A percentile compares a stretch with the other conserved stretches of the same genome.
phyloP scores from a whole-genome alignment of 2,888 invertebrate genomes.

The Dorcus hopei region DNA sequence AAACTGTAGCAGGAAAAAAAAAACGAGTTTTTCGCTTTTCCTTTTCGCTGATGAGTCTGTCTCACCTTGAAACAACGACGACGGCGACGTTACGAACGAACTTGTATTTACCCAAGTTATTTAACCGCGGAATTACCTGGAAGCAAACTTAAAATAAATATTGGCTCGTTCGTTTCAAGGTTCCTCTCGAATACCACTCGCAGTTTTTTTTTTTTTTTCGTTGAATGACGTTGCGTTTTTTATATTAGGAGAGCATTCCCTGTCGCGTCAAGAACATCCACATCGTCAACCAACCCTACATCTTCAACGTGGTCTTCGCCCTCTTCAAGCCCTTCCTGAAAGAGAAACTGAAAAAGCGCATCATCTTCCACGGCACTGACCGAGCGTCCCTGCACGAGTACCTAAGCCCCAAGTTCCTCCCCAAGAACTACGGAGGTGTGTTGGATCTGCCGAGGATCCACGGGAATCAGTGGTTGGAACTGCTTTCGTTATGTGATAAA shows the following conservation, averaged over 20 bases:
- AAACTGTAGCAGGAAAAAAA: too few species aligned
- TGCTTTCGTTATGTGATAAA: slow-evolving; percentile 67
- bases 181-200: too few species aligned
- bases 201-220: not conserved
- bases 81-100: too few species aligned
- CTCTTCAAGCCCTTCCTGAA: slow-evolving; percentile 86
- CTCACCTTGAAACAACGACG: too few species aligned
- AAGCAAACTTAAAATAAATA: too few species aligned
- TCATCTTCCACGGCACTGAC: slow-evolving; percentile 77
- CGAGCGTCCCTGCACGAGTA: slow-evolving; percentile 69
- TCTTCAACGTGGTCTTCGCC: slow-evolving; percentile 87
- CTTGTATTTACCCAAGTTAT: too few species aligned
- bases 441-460: slow-evolving; percentile 64
- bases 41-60: too few species aligned
- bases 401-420: slow-evolving; percentile 69
- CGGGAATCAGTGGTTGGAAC: slow-evolving; percentile 70
- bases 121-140: too few species aligned
- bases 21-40: too few species aligned
- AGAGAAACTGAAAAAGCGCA: slow-evolving; percentile 78
- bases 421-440: slow-evolving; percentile 71
- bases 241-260: slow-evolving; percentile 76
- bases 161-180: too few species aligned
- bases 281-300: slow-evolving; percentile 83
- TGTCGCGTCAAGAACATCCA: slow-evolving; percentile 83
- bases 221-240: not conserved